Conservation (phyloP, 1,140 invertebrate genomes). For the Drosophila jambulina region DNA sequence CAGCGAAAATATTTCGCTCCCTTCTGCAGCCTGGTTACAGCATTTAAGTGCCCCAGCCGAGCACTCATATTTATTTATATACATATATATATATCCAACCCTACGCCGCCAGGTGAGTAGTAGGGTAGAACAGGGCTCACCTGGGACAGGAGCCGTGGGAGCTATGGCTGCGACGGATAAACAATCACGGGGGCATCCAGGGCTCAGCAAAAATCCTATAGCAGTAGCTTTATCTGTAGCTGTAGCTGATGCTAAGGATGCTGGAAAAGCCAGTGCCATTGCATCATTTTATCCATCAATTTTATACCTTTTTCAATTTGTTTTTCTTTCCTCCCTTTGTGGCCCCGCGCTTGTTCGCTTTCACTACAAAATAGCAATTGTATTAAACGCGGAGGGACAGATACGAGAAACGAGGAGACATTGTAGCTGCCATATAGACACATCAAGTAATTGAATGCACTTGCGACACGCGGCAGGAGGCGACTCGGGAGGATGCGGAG, state of each 20-base stretch:
- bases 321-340: conserved; percentile 13
- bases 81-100: conserved; percentile 39
- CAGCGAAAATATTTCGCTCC: conserved; percentile 20
- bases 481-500: conserved; percentile 9
- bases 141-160: conserved; percentile 31
- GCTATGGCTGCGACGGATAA: conserved; percentile 23
- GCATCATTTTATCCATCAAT: conserved; percentile 74
- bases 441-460: conserved; percentile 81
- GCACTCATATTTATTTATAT: conserved; percentile 58
- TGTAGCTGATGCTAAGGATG: conserved; percentile 38
- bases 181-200: conserved; percentile 33
- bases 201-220: conserved; percentile 23
- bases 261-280: conserved; percentile 52
- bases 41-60: conserved; percentile 26
- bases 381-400: conserved; percentile 43
- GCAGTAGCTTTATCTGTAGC: conserved; percentile 7
- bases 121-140: conserved; percentile 21
- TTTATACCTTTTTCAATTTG: conserved; percentile 70
- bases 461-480: conserved; percentile 48
- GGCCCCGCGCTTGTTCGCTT: conserved; percentile 13
- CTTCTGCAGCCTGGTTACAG: conserved; percentile 3
- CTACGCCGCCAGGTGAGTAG: conserved; percentile 5
- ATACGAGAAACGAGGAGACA: conserved; percentile 48
- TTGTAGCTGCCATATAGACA: conserved; percentile 69
- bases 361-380: conserved; percentile 74